phyloP scores from a whole-genome alignment of 2,797 vertebrate species.

The Acropternis orthonyx region DNA sequence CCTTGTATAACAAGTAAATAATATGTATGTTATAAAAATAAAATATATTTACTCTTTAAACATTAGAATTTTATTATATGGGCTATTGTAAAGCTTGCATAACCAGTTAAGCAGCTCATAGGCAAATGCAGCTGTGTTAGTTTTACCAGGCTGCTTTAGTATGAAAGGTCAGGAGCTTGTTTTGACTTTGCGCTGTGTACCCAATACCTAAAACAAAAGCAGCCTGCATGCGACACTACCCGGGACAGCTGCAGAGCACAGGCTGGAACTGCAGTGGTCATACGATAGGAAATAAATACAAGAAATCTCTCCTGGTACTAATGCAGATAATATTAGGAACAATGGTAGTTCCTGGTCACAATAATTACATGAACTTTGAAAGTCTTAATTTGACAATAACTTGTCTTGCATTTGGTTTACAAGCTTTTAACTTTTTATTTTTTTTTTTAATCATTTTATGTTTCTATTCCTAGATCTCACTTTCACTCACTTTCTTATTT shows the following conservation, averaged over 20 bases:
- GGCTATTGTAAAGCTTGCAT: neutral
- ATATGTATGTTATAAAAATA: neutral
- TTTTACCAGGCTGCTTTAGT: neutral
- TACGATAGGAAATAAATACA: slow-evolving; percentile 16
- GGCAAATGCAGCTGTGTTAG: neutral
- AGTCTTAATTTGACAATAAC: neutral
- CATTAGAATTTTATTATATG: neutral
- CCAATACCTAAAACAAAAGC: slow-evolving; percentile 9
- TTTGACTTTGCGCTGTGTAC: slow-evolving; percentile 12
- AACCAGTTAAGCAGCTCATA: slow-evolving; percentile 44
- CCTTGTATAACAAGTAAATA: neutral
- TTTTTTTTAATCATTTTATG: neutral
- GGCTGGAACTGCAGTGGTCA: neutral
- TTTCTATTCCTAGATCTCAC: neutral
- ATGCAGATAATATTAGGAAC: neutral
- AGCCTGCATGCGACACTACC: neutral
- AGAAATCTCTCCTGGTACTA: neutral
- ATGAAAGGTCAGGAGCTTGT: slow-evolving; percentile 1
- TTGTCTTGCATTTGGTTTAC: neutral
- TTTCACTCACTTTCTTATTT: neutral
- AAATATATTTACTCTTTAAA: neutral
- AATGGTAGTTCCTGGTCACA: neutral
- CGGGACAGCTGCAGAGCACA: neutral
- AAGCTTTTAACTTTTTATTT: neutral
- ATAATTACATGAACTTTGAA: neutral